phyloP scores from a whole-genome alignment of 2,797 vertebrate genomes.

The Galago senegalensis region DNA sequence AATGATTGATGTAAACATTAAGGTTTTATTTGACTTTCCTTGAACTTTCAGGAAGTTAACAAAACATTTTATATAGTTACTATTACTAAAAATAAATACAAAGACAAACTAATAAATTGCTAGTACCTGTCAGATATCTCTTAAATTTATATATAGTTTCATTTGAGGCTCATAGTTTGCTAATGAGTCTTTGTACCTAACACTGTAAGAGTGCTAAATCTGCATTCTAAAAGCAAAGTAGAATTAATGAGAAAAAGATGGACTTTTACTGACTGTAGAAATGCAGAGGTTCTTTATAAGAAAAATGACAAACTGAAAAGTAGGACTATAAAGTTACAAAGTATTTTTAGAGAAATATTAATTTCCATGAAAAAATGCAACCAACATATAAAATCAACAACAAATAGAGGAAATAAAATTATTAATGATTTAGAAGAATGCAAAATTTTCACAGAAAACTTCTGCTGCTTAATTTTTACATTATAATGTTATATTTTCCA shows the following conservation, averaged over 20 bases:
- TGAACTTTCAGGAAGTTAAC: neutral
- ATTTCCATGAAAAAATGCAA: slow-evolving; percentile 25
- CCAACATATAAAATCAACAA: neutral
- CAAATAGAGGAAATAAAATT: neutral
- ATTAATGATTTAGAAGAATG: neutral
- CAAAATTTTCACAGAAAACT: neutral
- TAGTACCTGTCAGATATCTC: neutral
- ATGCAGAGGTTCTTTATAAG: neutral
- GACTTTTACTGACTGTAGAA: neutral
- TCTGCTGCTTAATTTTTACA: neutral
- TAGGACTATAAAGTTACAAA: neutral
- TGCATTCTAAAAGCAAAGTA: slow-evolving; percentile 6
- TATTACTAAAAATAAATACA: slow-evolving; percentile 15
- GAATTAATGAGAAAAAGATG: neutral
- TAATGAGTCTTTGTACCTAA: neutral
- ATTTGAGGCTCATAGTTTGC: slow-evolving; percentile 33
- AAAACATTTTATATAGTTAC: neutral
- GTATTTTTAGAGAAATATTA: neutral
- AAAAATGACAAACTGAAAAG: slow-evolving; percentile 16
- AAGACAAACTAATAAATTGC: slow-evolving; percentile 7
- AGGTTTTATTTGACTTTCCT: neutral
- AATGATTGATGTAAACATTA: neutral
- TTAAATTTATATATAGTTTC: slow-evolving; percentile 26
- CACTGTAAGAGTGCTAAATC: slow-evolving; percentile 38
- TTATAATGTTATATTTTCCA: neutral